These are phyloP conservation scores for Apeira syringaria DNA, from an alignment of 2,888 invertebrate species.

Conservation along the genomic window DNA sequence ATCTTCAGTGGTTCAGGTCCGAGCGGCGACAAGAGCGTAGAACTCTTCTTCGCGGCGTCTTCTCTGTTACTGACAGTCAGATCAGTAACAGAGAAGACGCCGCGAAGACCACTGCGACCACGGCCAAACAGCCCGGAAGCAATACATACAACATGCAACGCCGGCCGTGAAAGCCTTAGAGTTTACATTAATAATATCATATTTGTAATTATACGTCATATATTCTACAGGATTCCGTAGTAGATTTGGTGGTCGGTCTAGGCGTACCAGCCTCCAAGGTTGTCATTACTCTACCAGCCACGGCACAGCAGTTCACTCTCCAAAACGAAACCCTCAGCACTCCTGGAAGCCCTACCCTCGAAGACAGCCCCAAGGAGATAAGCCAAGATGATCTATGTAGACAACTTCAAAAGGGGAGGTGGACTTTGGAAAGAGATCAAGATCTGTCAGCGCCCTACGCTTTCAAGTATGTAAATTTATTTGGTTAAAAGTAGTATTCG, in stretches of 20 bases:
- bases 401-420: conserved; percentile 83
- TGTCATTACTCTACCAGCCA: conserved; percentile 88
- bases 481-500: too few relatives aligned
- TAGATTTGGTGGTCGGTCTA: conserved; percentile 88
- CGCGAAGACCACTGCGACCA: too few relatives aligned
- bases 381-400: conserved; percentile 85
- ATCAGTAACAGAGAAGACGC: too few relatives aligned
- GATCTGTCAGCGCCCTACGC: conserved; percentile 91
- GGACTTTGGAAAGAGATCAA: conserved; percentile 90
- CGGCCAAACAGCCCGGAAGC: too few relatives aligned
- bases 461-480: conserved; percentile 82
- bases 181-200: too few relatives aligned
- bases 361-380: conserved; percentile 79
- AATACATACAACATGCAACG: too few relatives aligned
- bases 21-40: too few relatives aligned
- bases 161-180: too few relatives aligned
- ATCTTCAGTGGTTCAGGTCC: too few relatives aligned
- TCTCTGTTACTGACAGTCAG: too few relatives aligned
- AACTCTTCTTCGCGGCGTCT: too few relatives aligned
- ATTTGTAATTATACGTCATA: too few relatives aligned
- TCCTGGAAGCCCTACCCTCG: conserved; percentile 86
- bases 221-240: conserved; percentile 86
- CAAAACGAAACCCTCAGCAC: conserved; percentile 86
- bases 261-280: conserved; percentile 88
- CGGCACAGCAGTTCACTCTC: conserved; percentile 87